Evolutionary conservation across 35 echinoderm and acorn worm genomes (phyloP).

Genomic region (Apostichopus parvimensis): DNA sequence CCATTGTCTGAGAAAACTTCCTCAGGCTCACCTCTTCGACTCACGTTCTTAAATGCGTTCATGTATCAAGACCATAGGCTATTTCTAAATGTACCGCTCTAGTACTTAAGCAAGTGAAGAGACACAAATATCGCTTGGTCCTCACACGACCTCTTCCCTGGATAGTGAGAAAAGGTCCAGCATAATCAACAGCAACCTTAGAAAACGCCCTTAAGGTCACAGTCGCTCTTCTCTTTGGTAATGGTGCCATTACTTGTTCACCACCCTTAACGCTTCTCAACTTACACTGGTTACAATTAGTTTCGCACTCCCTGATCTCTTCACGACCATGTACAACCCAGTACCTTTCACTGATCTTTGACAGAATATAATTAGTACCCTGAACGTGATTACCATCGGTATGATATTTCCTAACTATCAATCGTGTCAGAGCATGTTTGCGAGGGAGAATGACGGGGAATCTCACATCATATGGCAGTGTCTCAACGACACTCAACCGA

Average conservation of each 20-base stretch:
- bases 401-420: constrained; percentile 43
- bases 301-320: constrained; percentile 40
- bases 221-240: constrained; percentile 8
- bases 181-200: constrained; percentile 16
- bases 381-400: background rate
- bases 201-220: background rate
- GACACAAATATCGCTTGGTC: constrained; percentile 51
- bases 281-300: constrained; percentile 49
- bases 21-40: constrained; percentile 43
- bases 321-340: constrained; percentile 24
- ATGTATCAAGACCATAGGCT: constrained; percentile 45
- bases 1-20: background rate
- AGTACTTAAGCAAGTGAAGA: constrained; percentile 53
- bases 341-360: background rate
- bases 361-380: constrained; percentile 30
- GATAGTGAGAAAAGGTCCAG: constrained; percentile 37
- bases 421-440: constrained; percentile 46
- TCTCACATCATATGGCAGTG: constrained; percentile 53
- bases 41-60: too few species aligned
- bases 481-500: constrained; percentile 34
- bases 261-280: background rate
- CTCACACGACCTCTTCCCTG: constrained; percentile 34
- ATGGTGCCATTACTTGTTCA: constrained; percentile 30
- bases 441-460: constrained; percentile 39
- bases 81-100: background rate